Evolutionary conservation across 2,113 vertebrate species (phyloP).

Genomic region (Cyprinodon brontotheroides): DNA sequence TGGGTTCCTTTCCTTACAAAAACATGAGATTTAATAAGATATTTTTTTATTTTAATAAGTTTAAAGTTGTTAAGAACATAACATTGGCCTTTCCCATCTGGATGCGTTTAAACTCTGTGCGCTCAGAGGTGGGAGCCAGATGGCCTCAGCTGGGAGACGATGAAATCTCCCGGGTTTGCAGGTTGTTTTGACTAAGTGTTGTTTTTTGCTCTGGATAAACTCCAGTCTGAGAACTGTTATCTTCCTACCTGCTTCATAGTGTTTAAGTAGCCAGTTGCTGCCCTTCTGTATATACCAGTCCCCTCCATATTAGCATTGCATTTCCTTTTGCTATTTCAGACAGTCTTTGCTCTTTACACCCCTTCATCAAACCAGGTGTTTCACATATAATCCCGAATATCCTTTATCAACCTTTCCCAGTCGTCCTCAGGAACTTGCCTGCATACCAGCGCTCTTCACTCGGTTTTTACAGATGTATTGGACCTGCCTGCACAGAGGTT

Average conservation of each 20-base stretch:
- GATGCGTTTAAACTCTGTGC: conserved; percentile 60
- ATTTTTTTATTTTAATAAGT: conserved; percentile 38
- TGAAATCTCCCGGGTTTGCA: conserved; percentile 59
- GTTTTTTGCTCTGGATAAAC: no score
- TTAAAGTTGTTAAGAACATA: conserved; percentile 35
- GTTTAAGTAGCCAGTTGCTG: no score
- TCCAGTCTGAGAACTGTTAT: no score
- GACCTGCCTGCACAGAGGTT: conserved; percentile 42
- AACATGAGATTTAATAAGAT: conserved; percentile 8
- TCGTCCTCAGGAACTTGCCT: conserved; percentile 39
- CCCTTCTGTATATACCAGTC: conserved; percentile 25
- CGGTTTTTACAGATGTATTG: conserved; percentile 67
- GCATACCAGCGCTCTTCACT: conserved; percentile 56
- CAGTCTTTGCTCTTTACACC: conserved; percentile 26
- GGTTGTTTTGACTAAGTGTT: not conserved
- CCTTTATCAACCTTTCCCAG: conserved; percentile 39
- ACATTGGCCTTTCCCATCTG: conserved; percentile 58
- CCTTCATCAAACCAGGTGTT: conserved; percentile 19
- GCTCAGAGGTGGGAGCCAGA: conserved; percentile 67
- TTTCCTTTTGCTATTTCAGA: conserved; percentile 50
- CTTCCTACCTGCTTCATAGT: no score
- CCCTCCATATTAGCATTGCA: conserved; percentile 1
- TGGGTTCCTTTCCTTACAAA: not conserved
- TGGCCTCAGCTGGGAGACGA: conserved; percentile 61
- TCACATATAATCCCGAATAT: conserved; percentile 32